These are phyloP conservation scores for Macaca nemestrina DNA, from an alignment of 2,113 vertebrate genomes.

Conservation along the genomic window DNA sequence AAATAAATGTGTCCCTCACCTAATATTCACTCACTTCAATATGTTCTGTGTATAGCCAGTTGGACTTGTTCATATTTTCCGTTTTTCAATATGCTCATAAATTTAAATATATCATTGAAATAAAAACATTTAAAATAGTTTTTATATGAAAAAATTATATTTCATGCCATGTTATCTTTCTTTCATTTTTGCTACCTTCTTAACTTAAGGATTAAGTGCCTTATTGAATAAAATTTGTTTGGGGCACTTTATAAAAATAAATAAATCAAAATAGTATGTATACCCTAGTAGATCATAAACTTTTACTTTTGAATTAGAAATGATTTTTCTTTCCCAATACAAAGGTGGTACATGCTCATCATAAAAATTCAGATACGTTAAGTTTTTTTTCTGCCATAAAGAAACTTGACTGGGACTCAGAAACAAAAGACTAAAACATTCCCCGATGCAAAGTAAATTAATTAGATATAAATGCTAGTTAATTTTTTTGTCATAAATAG, in stretches of 20 bases:
- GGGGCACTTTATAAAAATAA: background rate
- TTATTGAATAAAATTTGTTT: background rate
- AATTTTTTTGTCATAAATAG: background rate
- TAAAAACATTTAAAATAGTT: background rate
- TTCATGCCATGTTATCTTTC: background rate
- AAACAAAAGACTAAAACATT: background rate
- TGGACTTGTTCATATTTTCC: background rate
- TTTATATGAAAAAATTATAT: background rate
- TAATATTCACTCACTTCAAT: background rate
- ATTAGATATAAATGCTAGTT: background rate
- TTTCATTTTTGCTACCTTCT: background rate
- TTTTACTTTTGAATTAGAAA: slow-evolving; percentile 19
- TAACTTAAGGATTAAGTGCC: background rate
- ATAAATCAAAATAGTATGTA: background rate
- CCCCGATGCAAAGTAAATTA: background rate
- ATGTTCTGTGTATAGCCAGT: background rate
- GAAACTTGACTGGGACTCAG: background rate
- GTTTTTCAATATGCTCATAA: background rate
- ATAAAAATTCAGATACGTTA: background rate
- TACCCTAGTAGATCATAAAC: background rate
- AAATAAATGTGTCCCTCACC: background rate
- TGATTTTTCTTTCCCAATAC: background rate
- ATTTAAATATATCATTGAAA: background rate
- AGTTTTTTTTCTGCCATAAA: background rate
- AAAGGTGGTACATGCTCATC: background rate